Base-by-base conservation (phyloP, 2,888 invertebrate genomes). In the Ametastegia equiseti region DNA sequence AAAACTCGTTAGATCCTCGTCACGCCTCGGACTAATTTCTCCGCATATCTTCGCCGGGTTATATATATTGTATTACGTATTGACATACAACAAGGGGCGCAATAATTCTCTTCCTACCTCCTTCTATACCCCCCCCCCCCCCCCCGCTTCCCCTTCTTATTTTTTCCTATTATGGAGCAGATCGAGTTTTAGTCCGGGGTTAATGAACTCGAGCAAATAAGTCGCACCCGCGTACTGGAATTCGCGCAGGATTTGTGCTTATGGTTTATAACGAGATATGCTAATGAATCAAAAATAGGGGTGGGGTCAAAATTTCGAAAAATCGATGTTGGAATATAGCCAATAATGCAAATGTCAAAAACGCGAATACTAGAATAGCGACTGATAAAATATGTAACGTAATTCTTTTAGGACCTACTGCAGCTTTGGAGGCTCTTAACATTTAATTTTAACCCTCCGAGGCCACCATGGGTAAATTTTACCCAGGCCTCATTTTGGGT, bases 1-100 rank as follows among this genome's bases (percentile, higher is more conserved):
- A 89, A 89, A 85, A 84, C 87, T 89, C 89, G 86, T 89, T 85
- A 86, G 50, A 27, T 36, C 23, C 54, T 45, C 75, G 36, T 54
- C 75, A 67, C 65, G 65, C 65, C 36, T 67, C 36, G 65, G 7
- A 39, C 65, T 11, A 67, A 67, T 67, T 67, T 19, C 60, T 9
- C 30, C 27, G 30, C 9, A 60, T 27, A 54, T 54, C 23, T 60
- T 30, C 27, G 27, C 11, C 30, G 60, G 11, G 30, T 60, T 60
- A 30, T 30, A 30, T 60, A 27, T 60, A 30, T 13, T 27, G 60
- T 60, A 15, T 23, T 60, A 60, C 30, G 60, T 60, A 60, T 30
- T 60, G 60, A 60, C 60, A 60, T 30, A 60, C 60, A 60, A 60
- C 60, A 30, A 60, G 60, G 30, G 60, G 23, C 60, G 60, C 15